Percentiles rank a stretch among this genome's conserved stretches.
phyloP scores from a whole-genome alignment of 37 sponge, comb jelly and placozoan genomes.

The Chondrosia reniformis region DNA sequence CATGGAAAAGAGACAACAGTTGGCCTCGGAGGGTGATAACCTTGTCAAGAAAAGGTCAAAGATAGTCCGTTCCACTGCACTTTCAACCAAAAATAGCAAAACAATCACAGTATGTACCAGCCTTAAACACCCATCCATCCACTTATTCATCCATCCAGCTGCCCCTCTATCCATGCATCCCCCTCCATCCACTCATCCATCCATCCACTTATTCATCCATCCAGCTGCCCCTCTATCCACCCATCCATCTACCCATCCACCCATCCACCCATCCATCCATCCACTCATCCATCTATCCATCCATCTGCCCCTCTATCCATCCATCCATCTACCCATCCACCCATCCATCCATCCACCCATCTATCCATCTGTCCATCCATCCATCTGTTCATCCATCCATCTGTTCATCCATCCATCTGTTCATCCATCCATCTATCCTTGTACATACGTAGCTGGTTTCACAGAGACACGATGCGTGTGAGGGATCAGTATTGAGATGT shows the following conservation, averaged over 20 bases:
- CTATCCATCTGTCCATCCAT: no score
- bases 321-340: no score
- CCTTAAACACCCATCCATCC: neutral
- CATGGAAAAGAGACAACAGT: conserved; percentile 42
- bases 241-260: no score
- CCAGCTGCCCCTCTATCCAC: neutral
- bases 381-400: no score
- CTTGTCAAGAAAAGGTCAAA: neutral
- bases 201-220: neutral
- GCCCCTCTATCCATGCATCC: neutral
- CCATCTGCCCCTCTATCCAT: no score
- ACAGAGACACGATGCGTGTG: no score
- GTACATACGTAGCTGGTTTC: no score
- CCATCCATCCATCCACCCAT: no score
- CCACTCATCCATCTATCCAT: no score
- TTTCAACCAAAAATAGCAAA: neutral
- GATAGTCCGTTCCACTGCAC: neutral
- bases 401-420: no score
- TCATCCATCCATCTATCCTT: neutral
- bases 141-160: neutral
- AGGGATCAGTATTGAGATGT: no score
- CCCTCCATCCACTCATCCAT: neutral
- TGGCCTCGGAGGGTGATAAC: neutral
- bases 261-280: no score
- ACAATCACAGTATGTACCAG: neutral